Evolutionary conservation across 1,140 invertebrate species (phyloP), one percentile per base, ranked within the genome.

Genomic region (Cherax quadricarinatus): DNA sequence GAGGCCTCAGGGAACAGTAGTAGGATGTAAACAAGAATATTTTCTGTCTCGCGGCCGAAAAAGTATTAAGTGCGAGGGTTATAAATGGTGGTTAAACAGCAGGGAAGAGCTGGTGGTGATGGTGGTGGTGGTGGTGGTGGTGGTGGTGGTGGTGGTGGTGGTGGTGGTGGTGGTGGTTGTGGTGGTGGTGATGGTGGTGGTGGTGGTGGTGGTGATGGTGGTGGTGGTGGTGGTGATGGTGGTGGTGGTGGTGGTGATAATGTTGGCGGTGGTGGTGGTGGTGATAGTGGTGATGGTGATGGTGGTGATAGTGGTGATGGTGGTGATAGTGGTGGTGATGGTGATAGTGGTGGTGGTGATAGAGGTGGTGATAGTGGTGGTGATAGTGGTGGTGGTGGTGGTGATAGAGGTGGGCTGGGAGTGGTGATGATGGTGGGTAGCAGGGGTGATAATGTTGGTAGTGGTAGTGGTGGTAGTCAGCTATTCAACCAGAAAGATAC

Each of bases 1-100:
- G 5, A 62, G 53, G 82, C 82, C 82, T 84, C 53, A 30, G 82
- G 82, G 53, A 62, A 21, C 62, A 21, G 53, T 70, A 60, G 14
- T 85, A 70, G 48, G 83, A 48, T 41, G 57, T 70, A 70, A 70
- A 70, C 83, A 85, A 24, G 53, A 10, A 85, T 85, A 85, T 70
- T 85, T 85, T 70, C 83, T 66, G 14, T 62, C 60, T 48, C 30
- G 60, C 62, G n/a, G 41, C 62, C 48, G 51, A 53, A 85, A 84
- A 70, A 85, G 83, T 70, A 85, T 70, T 70, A 70, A 70, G 12
- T 48, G 41, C 48, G 53, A 24, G 51, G 30, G 62, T 75, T 24
- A 7, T 30, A 75, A 75, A 30, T 75, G 24, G n/a, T 30, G 24
- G 70, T 75, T 75, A 75, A 75, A 30, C 7, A 62, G 24, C 30